A percentile compares a stretch with the other conserved stretches of the same genome.
These are phyloP conservation scores for Pocillopora grandis DNA, from an alignment of 92 coral and sea anemone species.

Conservation along the genomic window DNA sequence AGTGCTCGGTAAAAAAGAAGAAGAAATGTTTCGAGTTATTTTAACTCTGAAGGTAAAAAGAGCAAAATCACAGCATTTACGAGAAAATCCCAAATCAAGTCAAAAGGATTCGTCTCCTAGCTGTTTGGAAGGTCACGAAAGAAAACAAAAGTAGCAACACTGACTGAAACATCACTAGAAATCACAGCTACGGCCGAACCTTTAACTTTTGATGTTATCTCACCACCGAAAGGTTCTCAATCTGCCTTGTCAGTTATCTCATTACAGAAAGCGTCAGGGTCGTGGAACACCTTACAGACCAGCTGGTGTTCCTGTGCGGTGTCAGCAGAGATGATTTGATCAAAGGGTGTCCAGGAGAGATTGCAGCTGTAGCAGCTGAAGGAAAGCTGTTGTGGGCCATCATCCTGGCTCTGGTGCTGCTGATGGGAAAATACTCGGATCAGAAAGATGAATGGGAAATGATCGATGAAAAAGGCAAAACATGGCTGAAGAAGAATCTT, in stretches of 20 bases:
- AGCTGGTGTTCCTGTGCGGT: slow-evolving; percentile 27
- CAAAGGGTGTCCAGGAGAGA: slow-evolving; percentile 49
- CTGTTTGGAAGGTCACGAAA: no score
- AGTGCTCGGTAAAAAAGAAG: no score
- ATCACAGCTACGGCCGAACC: no score
- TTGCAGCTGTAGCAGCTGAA: slow-evolving; percentile 30
- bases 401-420: slow-evolving; percentile 62
- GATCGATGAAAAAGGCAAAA: slow-evolving; percentile 64
- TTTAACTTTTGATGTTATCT: no score
- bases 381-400: slow-evolving; percentile 80
- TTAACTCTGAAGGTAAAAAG: no score
- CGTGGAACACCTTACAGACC: slow-evolving; percentile 68
- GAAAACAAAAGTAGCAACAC: no score
- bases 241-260: slow-evolving; percentile 36
- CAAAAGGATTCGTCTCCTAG: no score
- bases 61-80: no score
- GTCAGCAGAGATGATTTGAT: slow-evolving; percentile 4
- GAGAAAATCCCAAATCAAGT: no score
- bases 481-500: slow-evolving; percentile 67
- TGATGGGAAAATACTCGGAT: slow-evolving; percentile 44
- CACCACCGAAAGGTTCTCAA: neutral
- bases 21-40: no score
- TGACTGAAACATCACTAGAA: no score
- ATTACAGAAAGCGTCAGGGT: slow-evolving; percentile 84
- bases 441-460: slow-evolving; percentile 79